Evolutionary conservation across 2,888 invertebrate species (phyloP).

Genomic region (Torymus tubicola): DNA sequence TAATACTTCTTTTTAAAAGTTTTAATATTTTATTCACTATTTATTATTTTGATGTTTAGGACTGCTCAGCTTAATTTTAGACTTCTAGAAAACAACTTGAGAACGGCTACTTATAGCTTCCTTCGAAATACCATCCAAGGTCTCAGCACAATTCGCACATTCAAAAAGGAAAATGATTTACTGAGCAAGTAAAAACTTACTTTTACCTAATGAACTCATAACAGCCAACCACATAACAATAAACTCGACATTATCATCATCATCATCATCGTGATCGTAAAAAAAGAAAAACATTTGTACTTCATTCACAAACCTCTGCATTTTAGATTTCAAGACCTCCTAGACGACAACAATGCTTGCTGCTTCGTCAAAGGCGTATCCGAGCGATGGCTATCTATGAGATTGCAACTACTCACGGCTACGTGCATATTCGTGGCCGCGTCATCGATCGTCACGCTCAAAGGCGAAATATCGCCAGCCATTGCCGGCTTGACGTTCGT

Average conservation of each 20-base stretch:
- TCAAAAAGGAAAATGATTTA: conserved; percentile 78
- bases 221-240: too few species aligned
- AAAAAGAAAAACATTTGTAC: background rate
- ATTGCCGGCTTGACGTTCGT: conserved; percentile 81
- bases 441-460: conserved; percentile 77
- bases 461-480: conserved; percentile 76
- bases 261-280: conserved; percentile 11
- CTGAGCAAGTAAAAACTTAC: conserved; percentile 72
- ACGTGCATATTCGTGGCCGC: conserved; percentile 76
- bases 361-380: conserved; percentile 77
- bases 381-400: conserved; percentile 74
- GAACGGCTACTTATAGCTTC: conserved; percentile 80
- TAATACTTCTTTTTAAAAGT: background rate
- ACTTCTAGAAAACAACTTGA: conserved; percentile 78
- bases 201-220: too few species aligned
- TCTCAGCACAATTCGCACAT: conserved; percentile 80
- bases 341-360: conserved; percentile 77
- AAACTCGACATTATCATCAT: too few species aligned
- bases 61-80: conserved; percentile 78
- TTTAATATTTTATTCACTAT: background rate
- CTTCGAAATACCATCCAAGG: conserved; percentile 80
- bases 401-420: conserved; percentile 70
- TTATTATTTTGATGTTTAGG: conserved; percentile 65
- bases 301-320: conserved; percentile 12
- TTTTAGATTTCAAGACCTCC: conserved; percentile 76